Evolutionary conservation across 2,888 invertebrate genomes (phyloP).

Genomic region (Muschampia plurimacula): DNA sequence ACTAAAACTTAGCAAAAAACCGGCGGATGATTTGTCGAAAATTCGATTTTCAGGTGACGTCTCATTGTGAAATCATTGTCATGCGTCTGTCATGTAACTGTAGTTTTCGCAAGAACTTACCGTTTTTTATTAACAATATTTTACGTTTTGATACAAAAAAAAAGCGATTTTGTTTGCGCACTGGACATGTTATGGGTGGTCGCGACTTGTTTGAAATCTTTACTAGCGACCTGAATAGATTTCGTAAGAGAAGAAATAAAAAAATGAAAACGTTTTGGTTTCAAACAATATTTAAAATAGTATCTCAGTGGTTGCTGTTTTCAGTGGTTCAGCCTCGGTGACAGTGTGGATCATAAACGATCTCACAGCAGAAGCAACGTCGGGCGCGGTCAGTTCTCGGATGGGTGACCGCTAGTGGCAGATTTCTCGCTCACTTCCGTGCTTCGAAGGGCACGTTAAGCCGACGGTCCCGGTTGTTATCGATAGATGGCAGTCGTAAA

Average conservation of each 20-base stretch:
- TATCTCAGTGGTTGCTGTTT: too few species aligned
- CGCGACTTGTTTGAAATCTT: background rate
- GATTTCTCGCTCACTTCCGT: too few species aligned
- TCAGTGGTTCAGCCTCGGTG: too few species aligned
- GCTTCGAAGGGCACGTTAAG: too few species aligned
- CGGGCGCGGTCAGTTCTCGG: conserved; percentile 67
- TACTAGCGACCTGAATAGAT: background rate
- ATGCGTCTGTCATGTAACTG: conserved; percentile 25
- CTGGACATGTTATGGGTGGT: too few species aligned
- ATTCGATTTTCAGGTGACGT: conserved; percentile 29
- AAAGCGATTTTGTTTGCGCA: conserved; percentile 15
- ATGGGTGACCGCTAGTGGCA: conserved; percentile 59
- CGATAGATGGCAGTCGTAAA: too few species aligned
- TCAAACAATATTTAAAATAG: background rate
- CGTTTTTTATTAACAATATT: conserved; percentile 8
- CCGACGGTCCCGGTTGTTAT: too few species aligned
- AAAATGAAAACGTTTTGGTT: background rate
- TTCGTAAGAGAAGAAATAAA: background rate
- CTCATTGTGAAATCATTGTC: conserved; percentile 28
- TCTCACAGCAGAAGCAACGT: conserved; percentile 43
- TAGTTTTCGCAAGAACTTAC: conserved; percentile 6
- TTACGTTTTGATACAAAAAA: conserved; percentile 5
- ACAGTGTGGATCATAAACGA: background rate
- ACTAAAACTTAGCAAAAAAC: background rate
- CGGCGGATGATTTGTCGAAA: conserved; percentile 8